phyloP scores from a whole-genome alignment of 2,888 invertebrate species.

The Alcis repandata region DNA sequence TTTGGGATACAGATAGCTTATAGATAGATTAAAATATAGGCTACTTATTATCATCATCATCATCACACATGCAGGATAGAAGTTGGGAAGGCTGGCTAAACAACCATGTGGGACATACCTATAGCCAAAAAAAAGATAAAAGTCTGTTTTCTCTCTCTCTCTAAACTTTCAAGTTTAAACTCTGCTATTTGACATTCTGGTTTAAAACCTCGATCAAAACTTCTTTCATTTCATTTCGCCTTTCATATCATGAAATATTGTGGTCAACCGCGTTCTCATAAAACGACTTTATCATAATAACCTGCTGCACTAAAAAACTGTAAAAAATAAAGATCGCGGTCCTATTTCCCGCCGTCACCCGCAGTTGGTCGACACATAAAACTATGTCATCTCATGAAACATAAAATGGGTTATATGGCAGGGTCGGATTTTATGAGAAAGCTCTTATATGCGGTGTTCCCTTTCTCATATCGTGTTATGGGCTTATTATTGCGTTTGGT shows the following conservation, averaged over 20 bases:
- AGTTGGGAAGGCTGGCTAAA: no score
- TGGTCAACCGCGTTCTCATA: slow-evolving; percentile 2
- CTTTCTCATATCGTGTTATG: slow-evolving; percentile 38
- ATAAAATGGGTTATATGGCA: slow-evolving; percentile 44
- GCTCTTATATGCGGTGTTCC: slow-evolving; percentile 41
- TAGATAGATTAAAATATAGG: no score
- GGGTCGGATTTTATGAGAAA: slow-evolving; percentile 41
- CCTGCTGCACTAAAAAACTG: slow-evolving; percentile 7
- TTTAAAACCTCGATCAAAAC: neutral
- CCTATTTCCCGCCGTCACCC: slow-evolving; percentile 26
- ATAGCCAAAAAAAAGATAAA: no score
- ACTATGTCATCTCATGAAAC: slow-evolving; percentile 51
- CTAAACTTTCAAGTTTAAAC: no score
- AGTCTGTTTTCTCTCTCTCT: no score
- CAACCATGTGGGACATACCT: no score
- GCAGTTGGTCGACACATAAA: slow-evolving; percentile 50
- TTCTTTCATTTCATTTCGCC: neutral
- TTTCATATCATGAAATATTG: neutral
- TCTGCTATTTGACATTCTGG: no score
- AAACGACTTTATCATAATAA: slow-evolving; percentile 15
- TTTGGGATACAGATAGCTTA: no score
- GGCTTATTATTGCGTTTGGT: slow-evolving; percentile 26
- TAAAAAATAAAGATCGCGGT: slow-evolving; percentile 20
- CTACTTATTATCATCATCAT: no score
- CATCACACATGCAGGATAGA: no score